Evolutionary conservation across 2,797 vertebrate species (phyloP), one percentile per base, ranked within the genome.

Genomic region (Chaetodon trifasciatus): DNA sequence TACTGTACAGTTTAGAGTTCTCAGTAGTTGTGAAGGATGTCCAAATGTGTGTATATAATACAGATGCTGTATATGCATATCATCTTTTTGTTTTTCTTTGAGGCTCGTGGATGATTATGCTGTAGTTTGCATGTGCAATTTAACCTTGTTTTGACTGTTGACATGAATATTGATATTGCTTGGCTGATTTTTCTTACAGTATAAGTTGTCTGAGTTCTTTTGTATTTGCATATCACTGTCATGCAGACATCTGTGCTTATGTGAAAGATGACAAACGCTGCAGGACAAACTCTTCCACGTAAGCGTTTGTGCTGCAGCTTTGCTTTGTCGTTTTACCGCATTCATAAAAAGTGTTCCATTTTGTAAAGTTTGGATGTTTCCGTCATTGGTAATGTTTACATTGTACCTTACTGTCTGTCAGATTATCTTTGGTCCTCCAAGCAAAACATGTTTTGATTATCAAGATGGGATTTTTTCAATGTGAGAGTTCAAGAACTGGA

Each of bases 1-100:
- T 95, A 91, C 94, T 96, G 95, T 96, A 95, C 94, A 96, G 93
- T 90, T 91, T 88, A 91, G 88, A 94, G 86, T 94, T 90, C 75
- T 91, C 84, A 83, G 86, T 92, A 91, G 90, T 87, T 94, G 93
- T 95, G 91, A 94, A 94, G 90, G 92, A 94, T 88, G 87, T 93
- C 80, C 67, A 91, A 83, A 86, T 94, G 89, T 93, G 88, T 94
- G 76, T 81, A 91, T 76, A 91, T 90, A 88, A 84, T 83, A 88
- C 85, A 78, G 82, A 90, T 84, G 74, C 65, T 85, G 82, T 91
- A 86, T 82, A 87, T 88, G 73, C 78, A 91, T 90, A 90, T 92
- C 66, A 39, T 55, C 66, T 77, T 79, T 75, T 74, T 83, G 49
- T 86, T 76, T 83, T 56, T 86, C 60, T 79, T 40, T 83, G 70